Evolutionary conservation across 2,888 invertebrate genomes (phyloP).

Genomic region (Xanthia icteritia): DNA sequence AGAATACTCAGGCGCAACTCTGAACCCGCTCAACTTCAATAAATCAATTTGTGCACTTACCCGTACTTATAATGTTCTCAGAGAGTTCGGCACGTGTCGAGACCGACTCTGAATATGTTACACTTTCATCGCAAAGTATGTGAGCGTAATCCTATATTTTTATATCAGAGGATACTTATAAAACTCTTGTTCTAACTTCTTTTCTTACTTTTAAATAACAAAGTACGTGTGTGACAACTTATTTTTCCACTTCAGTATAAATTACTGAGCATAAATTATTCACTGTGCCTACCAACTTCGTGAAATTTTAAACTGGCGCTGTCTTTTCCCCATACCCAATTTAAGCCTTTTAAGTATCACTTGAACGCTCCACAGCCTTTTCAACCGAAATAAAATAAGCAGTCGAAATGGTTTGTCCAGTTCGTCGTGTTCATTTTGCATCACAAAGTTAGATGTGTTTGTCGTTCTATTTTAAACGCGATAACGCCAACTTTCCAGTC

Average conservation of each 20-base stretch:
- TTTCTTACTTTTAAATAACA: slow-evolving; percentile 32
- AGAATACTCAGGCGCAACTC: slow-evolving; percentile 89
- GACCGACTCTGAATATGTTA: slow-evolving; percentile 80
- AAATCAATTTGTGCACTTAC: slow-evolving; percentile 90
- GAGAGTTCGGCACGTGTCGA: slow-evolving; percentile 82
- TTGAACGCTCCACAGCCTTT: slow-evolving; percentile 61
- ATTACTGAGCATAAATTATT: slow-evolving; percentile 19
- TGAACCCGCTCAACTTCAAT: slow-evolving; percentile 88
- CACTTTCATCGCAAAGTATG: slow-evolving; percentile 76
- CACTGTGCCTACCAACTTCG: slow-evolving; percentile 3
- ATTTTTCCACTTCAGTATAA: slow-evolving; percentile 17
- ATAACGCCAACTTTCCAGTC: slow-evolving; percentile 90
- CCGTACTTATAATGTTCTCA: slow-evolving; percentile 86
- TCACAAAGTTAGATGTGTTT: slow-evolving; percentile 89
- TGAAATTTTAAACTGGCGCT: slow-evolving; percentile 34
- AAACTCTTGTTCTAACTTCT: slow-evolving; percentile 31
- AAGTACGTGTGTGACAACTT: slow-evolving; percentile 18
- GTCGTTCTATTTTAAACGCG: slow-evolving; percentile 90
- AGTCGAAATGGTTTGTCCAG: slow-evolving; percentile 72
- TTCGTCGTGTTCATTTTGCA: slow-evolving; percentile 86
- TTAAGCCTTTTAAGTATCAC: slow-evolving; percentile 55
- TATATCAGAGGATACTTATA: slow-evolving; percentile 45
- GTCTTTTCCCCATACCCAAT: slow-evolving; percentile 33
- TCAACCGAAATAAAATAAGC: slow-evolving; percentile 69
- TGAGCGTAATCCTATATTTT: slow-evolving; percentile 60